Percentiles rank a stretch among this genome's conserved stretches.
Conservation (phyloP, 2,888 invertebrate species). For the Melikaiella ostensackeni region DNA sequence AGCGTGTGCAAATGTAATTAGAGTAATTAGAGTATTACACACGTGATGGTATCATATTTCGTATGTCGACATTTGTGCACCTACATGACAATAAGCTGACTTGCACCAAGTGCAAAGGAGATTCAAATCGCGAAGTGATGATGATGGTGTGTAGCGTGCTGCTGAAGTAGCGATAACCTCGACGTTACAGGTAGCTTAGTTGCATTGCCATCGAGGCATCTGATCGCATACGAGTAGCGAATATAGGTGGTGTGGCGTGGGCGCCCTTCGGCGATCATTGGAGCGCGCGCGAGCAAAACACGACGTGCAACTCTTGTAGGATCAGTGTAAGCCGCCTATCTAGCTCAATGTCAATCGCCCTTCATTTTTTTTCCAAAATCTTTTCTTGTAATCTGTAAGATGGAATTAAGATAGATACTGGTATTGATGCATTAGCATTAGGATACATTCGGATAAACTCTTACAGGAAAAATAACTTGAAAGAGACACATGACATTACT, state of each 20-base stretch:
- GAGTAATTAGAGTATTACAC: not conserved
- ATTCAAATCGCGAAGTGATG: slow-evolving; percentile 33
- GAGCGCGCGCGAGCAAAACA: slow-evolving; percentile 46
- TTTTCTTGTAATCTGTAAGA: slow-evolving; percentile 18
- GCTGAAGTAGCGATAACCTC: slow-evolving; percentile 38
- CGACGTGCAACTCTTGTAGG: slow-evolving; percentile 56
- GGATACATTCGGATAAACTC: not conserved
- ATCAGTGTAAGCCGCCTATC: slow-evolving; percentile 58
- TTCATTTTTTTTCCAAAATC: slow-evolving; percentile 51
- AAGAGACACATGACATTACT: not conserved
- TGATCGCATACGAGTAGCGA: slow-evolving; percentile 29
- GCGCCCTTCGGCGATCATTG: slow-evolving; percentile 52
- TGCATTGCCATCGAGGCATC: slow-evolving; percentile 40
- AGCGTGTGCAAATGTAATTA: not conserved
- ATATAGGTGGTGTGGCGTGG: slow-evolving; percentile 51
- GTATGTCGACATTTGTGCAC: not conserved
- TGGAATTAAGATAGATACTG: not conserved
- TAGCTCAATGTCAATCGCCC: slow-evolving; percentile 62
- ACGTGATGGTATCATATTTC: not conserved
- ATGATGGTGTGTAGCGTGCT: slow-evolving; percentile 43
- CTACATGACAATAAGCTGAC: slow-evolving; percentile 19
- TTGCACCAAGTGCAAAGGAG: slow-evolving; percentile 10
- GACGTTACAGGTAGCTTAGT: slow-evolving; percentile 49
- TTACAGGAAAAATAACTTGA: not conserved
- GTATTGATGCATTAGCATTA: not conserved